phyloP scores from a whole-genome alignment of 2,797 vertebrate genomes.

The Schizopygopsis pylzovi region DNA sequence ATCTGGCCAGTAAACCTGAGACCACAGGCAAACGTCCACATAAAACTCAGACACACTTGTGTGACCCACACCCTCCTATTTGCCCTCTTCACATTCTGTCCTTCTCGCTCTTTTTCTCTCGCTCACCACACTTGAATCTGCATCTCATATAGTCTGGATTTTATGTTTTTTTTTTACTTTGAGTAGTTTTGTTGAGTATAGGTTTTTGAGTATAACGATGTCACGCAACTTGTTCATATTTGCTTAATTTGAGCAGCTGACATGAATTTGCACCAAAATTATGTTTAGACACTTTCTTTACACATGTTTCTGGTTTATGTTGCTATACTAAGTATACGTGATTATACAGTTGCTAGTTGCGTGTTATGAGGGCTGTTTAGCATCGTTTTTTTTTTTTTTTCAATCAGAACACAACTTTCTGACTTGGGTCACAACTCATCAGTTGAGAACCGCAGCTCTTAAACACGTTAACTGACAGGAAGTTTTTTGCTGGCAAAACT shows the following conservation, averaged over 20 bases:
- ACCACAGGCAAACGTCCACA: constrained; percentile 36
- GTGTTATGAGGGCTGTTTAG: background rate
- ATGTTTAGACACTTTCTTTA: too few relatives aligned
- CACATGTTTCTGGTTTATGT: background rate
- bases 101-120: background rate
- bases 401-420: background rate
- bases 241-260: background rate
- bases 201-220: background rate
- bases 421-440: background rate
- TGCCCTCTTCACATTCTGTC: constrained; percentile 18
- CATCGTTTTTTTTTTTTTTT: background rate
- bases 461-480: background rate
- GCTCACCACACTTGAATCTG: background rate
- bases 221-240: background rate
- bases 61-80: constrained; percentile 26
- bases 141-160: background rate
- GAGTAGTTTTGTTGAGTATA: background rate
- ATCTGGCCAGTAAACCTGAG: constrained; percentile 37
- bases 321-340: background rate
- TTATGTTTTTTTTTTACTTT: background rate
- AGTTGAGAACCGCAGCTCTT: background rate
- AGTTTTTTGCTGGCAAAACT: background rate
- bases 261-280: too few relatives aligned
- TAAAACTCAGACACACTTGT: constrained; percentile 32
- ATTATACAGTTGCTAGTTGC: background rate